Evolutionary conservation across 2,113 vertebrate genomes (phyloP).

Genomic region (Actinemys pallida): DNA sequence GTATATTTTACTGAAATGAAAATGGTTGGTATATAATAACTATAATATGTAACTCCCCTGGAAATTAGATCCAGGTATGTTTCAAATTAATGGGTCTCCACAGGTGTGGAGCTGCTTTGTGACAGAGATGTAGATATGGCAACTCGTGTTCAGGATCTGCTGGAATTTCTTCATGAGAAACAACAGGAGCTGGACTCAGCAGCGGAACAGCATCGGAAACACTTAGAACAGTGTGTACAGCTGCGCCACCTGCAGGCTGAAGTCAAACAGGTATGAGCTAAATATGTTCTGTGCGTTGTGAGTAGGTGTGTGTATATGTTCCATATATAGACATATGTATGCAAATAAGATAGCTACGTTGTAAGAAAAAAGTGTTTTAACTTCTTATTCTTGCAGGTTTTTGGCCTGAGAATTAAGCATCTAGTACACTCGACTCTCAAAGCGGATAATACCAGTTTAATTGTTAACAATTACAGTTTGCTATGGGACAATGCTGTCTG

Average conservation of each 20-base stretch:
- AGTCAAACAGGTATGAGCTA: slow-evolving; percentile 91
- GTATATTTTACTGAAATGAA: background rate
- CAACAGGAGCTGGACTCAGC: slow-evolving; percentile 95
- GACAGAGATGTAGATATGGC: slow-evolving; percentile 98
- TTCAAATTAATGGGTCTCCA: fast-evolving
- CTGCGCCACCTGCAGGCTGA: slow-evolving; percentile 97
- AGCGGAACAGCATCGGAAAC: slow-evolving; percentile 94
- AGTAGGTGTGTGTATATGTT: background rate
- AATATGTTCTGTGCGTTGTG: too few species aligned
- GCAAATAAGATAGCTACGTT: background rate
- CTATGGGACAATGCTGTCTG: background rate
- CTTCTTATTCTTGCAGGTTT: background rate
- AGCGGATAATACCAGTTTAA: background rate
- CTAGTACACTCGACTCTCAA: background rate
- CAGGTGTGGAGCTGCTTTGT: slow-evolving; percentile 96
- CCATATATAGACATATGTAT: background rate
- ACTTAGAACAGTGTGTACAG: slow-evolving; percentile 98
- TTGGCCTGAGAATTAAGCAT: background rate
- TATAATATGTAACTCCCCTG: fast-evolving
- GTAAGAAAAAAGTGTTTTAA: background rate
- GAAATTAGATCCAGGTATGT: fast-evolving
- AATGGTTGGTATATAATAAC: background rate
- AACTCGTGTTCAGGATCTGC: slow-evolving; percentile 93
- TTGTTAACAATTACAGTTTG: background rate
- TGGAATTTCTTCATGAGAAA: slow-evolving; percentile 98